A percentile compares a stretch with the other conserved stretches of the same genome.
phyloP scores from a whole-genome alignment of 2,113 vertebrate species.

The Chaenogobius annularis region DNA sequence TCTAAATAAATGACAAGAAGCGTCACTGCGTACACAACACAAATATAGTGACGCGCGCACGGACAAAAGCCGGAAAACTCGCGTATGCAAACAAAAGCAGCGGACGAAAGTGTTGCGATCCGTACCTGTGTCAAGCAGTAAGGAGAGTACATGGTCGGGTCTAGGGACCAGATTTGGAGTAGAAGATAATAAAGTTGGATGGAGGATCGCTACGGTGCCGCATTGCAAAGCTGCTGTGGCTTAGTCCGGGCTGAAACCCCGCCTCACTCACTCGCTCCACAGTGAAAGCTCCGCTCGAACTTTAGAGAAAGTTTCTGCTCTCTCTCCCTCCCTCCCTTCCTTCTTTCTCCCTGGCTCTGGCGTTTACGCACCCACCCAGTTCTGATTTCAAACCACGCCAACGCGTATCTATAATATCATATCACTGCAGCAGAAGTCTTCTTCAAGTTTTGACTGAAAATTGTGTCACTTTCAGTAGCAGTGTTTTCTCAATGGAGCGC shows the following conservation, averaged over 20 bases:
- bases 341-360: conserved; percentile 14
- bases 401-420: conserved; percentile 14
- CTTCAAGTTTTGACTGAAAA: not conserved
- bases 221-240: conserved; percentile 79
- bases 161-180: conserved; percentile 68
- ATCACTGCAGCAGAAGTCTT: conserved; percentile 22
- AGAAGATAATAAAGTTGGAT: conserved; percentile 75
- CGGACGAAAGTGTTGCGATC: not conserved
- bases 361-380: conserved; percentile 34
- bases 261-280: conserved; percentile 73
- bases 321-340: conserved; percentile 35
- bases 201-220: conserved; percentile 79
- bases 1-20: conserved; percentile 61
- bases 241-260: conserved; percentile 79
- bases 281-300: conserved; percentile 79
- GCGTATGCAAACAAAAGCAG: conserved; percentile 11
- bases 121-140: conserved; percentile 86
- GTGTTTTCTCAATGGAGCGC: not conserved
- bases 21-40: conserved; percentile 25
- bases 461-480: not conserved
- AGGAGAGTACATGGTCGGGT: conserved; percentile 80
- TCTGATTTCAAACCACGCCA: conserved; percentile 24
- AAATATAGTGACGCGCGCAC: conserved; percentile 23
- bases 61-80: conserved; percentile 36
- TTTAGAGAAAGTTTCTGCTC: conserved; percentile 73